These are phyloP conservation scores for Acanthornis magna DNA, from an alignment of 2,797 vertebrate genomes.

Conservation along the genomic window DNA sequence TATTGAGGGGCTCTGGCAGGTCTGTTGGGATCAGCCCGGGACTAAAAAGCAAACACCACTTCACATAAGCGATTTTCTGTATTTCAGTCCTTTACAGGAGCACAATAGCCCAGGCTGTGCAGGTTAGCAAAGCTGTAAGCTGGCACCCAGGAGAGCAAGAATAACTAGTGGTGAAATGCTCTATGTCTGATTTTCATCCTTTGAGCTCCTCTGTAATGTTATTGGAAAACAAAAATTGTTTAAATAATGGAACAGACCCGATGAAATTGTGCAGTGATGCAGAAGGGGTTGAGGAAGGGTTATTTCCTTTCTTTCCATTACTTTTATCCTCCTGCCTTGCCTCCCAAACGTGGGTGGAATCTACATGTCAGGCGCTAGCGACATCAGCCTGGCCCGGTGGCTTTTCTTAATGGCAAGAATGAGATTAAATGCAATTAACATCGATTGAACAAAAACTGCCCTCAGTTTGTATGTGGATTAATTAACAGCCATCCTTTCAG, in stretches of 20 bases:
- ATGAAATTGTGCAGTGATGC: constrained; percentile 47
- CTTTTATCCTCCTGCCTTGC: background rate
- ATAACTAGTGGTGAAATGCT: background rate
- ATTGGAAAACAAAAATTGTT: constrained; percentile 53
- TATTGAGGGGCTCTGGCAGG: background rate
- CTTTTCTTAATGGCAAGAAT: constrained; percentile 46
- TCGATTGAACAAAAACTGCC: constrained; percentile 50
- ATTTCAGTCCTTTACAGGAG: background rate
- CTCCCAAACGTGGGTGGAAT: constrained; percentile 15
- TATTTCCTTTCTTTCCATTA: constrained; percentile 42
- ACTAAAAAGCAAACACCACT: background rate
- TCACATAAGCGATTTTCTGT: background rate
- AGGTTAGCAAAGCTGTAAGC: constrained; percentile 5
- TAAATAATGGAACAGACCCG: constrained; percentile 33
- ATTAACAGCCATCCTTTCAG: constrained; percentile 63
- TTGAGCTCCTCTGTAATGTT: constrained; percentile 28
- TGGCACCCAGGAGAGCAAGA: background rate
- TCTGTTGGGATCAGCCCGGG: background rate
- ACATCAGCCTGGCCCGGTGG: constrained; percentile 38
- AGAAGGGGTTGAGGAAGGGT: constrained; percentile 43
- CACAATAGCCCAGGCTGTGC: background rate
- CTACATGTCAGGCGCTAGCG: constrained; percentile 13
- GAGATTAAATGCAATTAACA: constrained; percentile 65
- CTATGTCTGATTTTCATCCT: constrained; percentile 17
- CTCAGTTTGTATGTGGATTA: constrained; percentile 38